These are phyloP conservation scores for Drosophila bifasciata DNA, from an alignment of 1,140 invertebrate genomes.

Conservation along the genomic window DNA sequence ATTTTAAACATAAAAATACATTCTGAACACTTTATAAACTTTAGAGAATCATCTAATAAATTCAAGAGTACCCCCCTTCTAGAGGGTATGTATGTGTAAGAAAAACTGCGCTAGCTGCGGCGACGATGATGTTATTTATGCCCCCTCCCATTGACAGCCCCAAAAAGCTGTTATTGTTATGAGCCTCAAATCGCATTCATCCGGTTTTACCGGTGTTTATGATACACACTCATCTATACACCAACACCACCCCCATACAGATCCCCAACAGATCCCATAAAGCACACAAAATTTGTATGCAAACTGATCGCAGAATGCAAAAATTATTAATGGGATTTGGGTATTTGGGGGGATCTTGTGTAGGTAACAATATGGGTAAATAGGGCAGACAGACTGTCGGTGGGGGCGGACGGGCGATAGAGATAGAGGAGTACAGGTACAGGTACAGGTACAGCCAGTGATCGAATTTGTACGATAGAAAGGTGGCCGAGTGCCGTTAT, in stretches of 20 bases:
- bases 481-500: constrained; percentile 60
- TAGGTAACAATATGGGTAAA: constrained; percentile 41
- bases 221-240: constrained; percentile 36
- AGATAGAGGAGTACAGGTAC: neutral
- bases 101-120: constrained; percentile 24
- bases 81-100: no score
- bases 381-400: constrained; percentile 26
- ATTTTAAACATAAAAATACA: no score
- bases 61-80: no score
- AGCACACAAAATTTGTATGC: constrained; percentile 16
- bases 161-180: constrained; percentile 67
- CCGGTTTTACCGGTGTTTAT: constrained; percentile 68
- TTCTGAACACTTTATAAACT: no score
- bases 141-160: constrained; percentile 36
- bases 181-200: constrained; percentile 63
- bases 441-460: neutral
- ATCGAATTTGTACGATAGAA: constrained; percentile 34
- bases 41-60: no score
- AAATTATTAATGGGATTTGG: constrained; percentile 11
- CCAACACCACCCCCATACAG: no score
- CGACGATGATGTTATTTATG: constrained; percentile 67
- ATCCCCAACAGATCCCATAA: no score
- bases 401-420: no score
- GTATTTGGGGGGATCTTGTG: no score
- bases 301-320: constrained; percentile 34